Evolutionary conservation across 2,888 invertebrate genomes (phyloP), one percentile per base, ranked within the genome.

Genomic region (Neocrepidodera transversa): DNA sequence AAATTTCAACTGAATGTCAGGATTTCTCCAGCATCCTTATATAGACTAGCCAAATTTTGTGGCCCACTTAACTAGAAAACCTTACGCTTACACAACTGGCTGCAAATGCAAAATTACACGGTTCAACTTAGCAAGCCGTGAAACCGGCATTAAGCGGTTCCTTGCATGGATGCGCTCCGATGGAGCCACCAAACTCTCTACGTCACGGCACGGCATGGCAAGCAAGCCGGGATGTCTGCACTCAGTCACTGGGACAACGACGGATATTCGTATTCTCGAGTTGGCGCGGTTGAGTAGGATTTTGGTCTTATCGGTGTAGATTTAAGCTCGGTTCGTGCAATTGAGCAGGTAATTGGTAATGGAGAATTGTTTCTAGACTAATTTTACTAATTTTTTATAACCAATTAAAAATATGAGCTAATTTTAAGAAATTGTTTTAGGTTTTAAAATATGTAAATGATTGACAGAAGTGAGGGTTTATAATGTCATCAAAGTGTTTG

Each of bases 1-100:
- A 64, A 64, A 67, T 67, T 68, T 69, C 68, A 61, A 76, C 76
- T 76, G 76, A 75, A 68, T 71, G 68, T 63, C 66, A 67, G 71
- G 68, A 62, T 68, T 70, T 69, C 70, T 59, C 67, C 63, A 62
- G 71, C 71, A 78, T 78, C 82, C 80, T 82, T 83, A 83, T 83
- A 83, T 82, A 83, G 80, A 80, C 79, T 81, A 82, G 79, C 80
- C 82, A 81, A 83, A 84, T 83, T 84, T 84, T 81, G 83, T 84
- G 83, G 83, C 81, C 83, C 83, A 83, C 83, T 83, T 82, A 83
- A 83, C 84, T 83, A 84, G 83, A 84, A 84, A 84, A 82, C 82
- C 82, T 82, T 80, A 79, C 80, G 81, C 81, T 82, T 79, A 81
- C 78, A 78, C 78, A 79, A 79, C 75, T 75, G 78, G 77, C 76